Conservation (phyloP, 2,888 invertebrate species). For the Agriopis marginaria region DNA sequence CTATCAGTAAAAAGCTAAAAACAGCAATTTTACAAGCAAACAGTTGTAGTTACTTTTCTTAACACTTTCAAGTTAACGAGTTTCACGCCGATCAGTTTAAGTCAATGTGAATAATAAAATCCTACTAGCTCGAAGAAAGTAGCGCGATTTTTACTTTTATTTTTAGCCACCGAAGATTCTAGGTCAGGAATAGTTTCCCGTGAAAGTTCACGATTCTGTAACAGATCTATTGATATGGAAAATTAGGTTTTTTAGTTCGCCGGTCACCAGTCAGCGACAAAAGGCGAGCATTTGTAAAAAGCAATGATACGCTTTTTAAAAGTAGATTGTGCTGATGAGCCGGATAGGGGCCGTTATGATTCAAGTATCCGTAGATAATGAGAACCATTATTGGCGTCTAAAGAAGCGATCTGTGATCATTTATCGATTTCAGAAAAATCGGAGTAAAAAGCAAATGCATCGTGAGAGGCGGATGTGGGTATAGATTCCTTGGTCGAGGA, state of each 20-base stretch:
- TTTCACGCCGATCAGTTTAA: slow-evolving; percentile 43
- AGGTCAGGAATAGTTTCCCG: slow-evolving; percentile 56
- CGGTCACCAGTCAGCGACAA: slow-evolving; percentile 17
- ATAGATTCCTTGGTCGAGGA: slow-evolving; percentile 6
- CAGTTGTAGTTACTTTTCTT: slow-evolving; percentile 7
- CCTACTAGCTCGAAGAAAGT: slow-evolving; percentile 60
- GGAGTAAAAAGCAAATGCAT: slow-evolving; percentile 21
- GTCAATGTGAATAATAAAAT: slow-evolving; percentile 51
- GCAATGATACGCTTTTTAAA: slow-evolving; percentile 22
- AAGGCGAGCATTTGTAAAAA: slow-evolving; percentile 18
- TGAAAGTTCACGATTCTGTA: slow-evolving; percentile 57
- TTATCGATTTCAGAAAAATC: slow-evolving; percentile 37
- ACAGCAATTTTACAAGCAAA: background rate
- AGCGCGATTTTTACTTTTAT: slow-evolving; percentile 54
- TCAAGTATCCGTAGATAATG: slow-evolving; percentile 26
- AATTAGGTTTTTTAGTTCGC: slow-evolving; percentile 41
- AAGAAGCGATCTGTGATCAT: slow-evolving; percentile 28
- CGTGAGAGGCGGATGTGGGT: slow-evolving; percentile 22
- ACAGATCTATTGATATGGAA: slow-evolving; percentile 47
- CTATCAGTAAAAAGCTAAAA: background rate
- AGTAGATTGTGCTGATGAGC: slow-evolving; percentile 21
- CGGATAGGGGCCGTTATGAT: slow-evolving; percentile 38
- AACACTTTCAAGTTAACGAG: slow-evolving; percentile 42
- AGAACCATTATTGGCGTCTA: slow-evolving; percentile 25
- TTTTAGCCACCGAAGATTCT: slow-evolving; percentile 54